These are phyloP conservation scores for Scaptomyza caliginosa DNA, from an alignment of 2,888 invertebrate species.

Conservation along the genomic window DNA sequence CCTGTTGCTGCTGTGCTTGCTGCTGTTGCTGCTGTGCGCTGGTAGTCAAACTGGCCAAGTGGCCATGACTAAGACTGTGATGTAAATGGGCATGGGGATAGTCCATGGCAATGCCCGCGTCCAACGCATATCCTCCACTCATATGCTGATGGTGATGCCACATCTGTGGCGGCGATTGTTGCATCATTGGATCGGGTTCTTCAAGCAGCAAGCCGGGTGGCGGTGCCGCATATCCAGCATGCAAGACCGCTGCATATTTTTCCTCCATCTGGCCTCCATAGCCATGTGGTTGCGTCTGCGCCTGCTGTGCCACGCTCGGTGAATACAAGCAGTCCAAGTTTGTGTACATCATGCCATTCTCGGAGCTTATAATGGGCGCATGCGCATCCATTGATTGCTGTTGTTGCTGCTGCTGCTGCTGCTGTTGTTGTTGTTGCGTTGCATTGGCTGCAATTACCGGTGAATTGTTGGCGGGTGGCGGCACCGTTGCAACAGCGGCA, in stretches of 20 bases:
- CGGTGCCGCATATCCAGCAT: slow-evolving; percentile 85
- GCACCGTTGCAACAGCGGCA: slow-evolving; percentile 77
- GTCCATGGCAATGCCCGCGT: slow-evolving; percentile 71
- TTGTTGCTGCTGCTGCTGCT: slow-evolving; percentile 47
- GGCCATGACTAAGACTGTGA: slow-evolving; percentile 73
- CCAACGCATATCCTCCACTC: slow-evolving; percentile 62
- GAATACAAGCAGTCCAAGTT: slow-evolving; percentile 91
- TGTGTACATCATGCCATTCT: slow-evolving; percentile 94
- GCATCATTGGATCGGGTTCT: slow-evolving; percentile 81
- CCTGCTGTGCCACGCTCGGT: slow-evolving; percentile 73
- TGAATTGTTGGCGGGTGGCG: slow-evolving; percentile 77
- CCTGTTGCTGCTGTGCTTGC: slow-evolving; percentile 55
- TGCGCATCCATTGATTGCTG: slow-evolving; percentile 62
- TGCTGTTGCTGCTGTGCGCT: slow-evolving; percentile 63
- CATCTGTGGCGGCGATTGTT: slow-evolving; percentile 76
- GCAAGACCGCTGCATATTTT: slow-evolving; percentile 85
- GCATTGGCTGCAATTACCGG: slow-evolving; percentile 74
- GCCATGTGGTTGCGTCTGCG: slow-evolving; percentile 58
- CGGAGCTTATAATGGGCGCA: slow-evolving; percentile 91
- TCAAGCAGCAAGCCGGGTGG: slow-evolving; percentile 71
- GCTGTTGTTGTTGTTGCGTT: slow-evolving; percentile 53
- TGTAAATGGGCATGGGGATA: slow-evolving; percentile 81
- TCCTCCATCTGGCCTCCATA: slow-evolving; percentile 78
- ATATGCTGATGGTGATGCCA: slow-evolving; percentile 82
- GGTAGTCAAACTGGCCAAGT: slow-evolving; percentile 58